Conservation (phyloP, 2,113 vertebrate genomes). For the Charina bottae region DNA sequence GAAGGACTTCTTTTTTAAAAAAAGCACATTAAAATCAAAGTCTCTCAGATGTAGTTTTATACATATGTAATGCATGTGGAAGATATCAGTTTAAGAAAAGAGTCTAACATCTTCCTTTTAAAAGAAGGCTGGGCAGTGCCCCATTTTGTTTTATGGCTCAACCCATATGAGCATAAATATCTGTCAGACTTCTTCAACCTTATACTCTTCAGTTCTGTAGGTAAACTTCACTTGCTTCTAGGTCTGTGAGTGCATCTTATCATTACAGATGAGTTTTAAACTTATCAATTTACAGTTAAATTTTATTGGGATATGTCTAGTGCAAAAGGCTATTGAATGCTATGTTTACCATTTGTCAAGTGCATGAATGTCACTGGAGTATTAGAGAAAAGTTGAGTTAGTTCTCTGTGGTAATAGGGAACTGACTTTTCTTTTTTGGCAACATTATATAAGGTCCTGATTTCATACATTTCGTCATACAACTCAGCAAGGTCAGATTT, state of each 20-base stretch:
- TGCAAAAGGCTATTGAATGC: too few relatives aligned
- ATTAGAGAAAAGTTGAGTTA: not conserved
- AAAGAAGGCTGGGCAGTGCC: not conserved
- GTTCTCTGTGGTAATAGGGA: not conserved
- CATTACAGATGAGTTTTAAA: not conserved
- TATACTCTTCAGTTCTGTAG: conserved; percentile 27
- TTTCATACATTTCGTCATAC: not conserved
- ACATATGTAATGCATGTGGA: not conserved
- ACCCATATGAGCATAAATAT: not conserved
- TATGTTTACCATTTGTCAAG: not conserved
- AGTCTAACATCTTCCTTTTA: not conserved
- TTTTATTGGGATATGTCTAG: not conserved
- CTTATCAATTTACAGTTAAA: too few relatives aligned
- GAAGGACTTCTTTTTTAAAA: not conserved
- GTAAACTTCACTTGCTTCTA: not conserved
- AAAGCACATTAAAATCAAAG: not conserved
- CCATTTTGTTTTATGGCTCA: not conserved
- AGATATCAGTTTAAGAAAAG: not conserved
- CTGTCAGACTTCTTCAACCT: conserved; percentile 7
- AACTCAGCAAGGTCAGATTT: not conserved
- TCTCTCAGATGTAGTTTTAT: too few relatives aligned
- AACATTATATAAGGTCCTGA: not conserved
- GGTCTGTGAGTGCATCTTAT: not conserved
- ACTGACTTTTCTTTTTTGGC: not conserved
- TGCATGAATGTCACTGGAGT: not conserved